These are phyloP conservation scores for Odontamblyopus lacepedii DNA, from an alignment of 2,797 vertebrate genomes.

Conservation along the genomic window DNA sequence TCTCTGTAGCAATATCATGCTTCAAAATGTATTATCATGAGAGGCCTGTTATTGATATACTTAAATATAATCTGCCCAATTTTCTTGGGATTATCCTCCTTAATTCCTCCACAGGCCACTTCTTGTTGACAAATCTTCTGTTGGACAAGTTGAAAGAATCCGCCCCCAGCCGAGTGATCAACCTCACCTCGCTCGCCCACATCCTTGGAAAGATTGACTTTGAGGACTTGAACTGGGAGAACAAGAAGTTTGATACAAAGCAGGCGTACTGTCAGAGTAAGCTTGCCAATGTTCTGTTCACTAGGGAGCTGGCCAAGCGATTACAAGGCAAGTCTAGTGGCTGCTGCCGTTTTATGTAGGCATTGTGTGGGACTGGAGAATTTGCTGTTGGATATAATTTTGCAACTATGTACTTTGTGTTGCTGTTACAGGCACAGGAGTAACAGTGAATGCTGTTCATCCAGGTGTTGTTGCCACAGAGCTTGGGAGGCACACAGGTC, in stretches of 20 bases:
- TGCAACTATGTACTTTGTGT: constrained; percentile 42
- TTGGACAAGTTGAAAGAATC: constrained; percentile 84
- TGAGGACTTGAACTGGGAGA: constrained; percentile 86
- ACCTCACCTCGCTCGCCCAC: constrained; percentile 86
- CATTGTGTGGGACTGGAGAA: constrained; percentile 60
- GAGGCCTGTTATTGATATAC: neutral
- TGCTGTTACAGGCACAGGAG: constrained; percentile 74
- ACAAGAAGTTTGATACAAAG: constrained; percentile 84
- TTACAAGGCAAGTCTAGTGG: constrained; percentile 77
- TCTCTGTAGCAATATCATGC: no score
- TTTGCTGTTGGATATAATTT: constrained; percentile 46
- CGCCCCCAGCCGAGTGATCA: constrained; percentile 84
- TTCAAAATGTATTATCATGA: no score
- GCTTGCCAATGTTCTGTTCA: constrained; percentile 85
- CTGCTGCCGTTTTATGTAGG: constrained; percentile 53
- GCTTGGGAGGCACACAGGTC: constrained; percentile 83
- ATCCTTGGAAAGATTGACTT: constrained; percentile 84
- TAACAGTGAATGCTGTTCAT: constrained; percentile 83
- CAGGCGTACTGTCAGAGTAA: constrained; percentile 91
- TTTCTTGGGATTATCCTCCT: constrained; percentile 2
- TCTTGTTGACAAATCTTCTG: constrained; percentile 86
- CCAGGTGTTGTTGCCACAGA: constrained; percentile 86
- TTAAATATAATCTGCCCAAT: constrained; percentile 14
- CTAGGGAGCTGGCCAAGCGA: constrained; percentile 82
- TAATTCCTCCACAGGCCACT: constrained; percentile 77